Base-by-base conservation (phyloP, 2,888 invertebrate species). In the Marasmarcha lunaedactyla region DNA sequence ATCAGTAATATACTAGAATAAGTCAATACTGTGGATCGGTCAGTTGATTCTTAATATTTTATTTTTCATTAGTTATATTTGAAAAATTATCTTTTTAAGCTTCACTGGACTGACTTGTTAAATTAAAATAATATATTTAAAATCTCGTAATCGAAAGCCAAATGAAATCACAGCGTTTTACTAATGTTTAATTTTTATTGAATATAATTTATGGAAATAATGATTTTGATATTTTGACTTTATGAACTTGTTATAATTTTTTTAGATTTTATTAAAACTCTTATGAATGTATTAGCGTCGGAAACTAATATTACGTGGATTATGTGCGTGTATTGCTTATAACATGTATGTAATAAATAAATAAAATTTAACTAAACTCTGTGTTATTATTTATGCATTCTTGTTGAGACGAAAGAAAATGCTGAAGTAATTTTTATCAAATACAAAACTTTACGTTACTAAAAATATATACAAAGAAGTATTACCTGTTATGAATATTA, bases 91-190 rank as follows among this genome's bases (percentile, higher is more conserved):
- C n/a, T n/a, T n/a, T n/a, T n/a, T n/a, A n/a, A n/a, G 3, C 3
- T 20, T 20, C 4, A 20, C 20, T 20, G 20, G n/a, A 20, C 20
- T 20, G 10, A n/a, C 36, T 27, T 36, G 36, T 6, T 15, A 25
- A 33, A 39, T 25, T 20, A 25, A 7, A 33, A 33, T 41, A 34
- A 41, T 37, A 34, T 41, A 15, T 34, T 30, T n/a, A 30, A 25
- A 9, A 6, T n/a, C 2, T 30, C 30, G 2, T 30, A 7, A 30
- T 36, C 36, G 14, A 37, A 41, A 41, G 37, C 41, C 41, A 41
- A 41, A 41, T 41, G 37, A 41, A 37, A 41, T 37, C 35, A 35
- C 37, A 15, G n/a, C 13, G 13, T 11, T 38, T 10, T 38, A 36
- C 33, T 37, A 36, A 40, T 20, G 4, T 20, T 25, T 36, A 14